Evolutionary conservation across 1,140 invertebrate species (phyloP), one percentile per base, ranked within the genome.

Genomic region (Periplaneta americana): DNA sequence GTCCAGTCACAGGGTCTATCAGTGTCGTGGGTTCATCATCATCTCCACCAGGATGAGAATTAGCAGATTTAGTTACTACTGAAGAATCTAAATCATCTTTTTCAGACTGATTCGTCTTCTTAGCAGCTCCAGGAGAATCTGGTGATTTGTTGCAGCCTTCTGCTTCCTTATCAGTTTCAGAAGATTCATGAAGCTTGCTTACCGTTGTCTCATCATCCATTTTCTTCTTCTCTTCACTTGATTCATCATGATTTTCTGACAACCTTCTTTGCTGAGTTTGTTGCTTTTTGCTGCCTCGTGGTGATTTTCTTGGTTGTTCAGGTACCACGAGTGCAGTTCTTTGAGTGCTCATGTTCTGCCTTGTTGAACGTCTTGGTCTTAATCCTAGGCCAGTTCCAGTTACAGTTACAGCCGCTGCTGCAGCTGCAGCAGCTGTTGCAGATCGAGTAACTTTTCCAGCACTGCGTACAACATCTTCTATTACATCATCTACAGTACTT

Each of bases 401-500:
- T 17, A 11, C 22, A 22, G 39, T n/a, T 11, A 22, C 39, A 57
- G 32, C 34, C 10, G 78, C 28, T 22, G 74, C 22, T 3, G 81
- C 31, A 11, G 82, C 34, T 22, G 83, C 48, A 78, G 48, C 86
- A 79, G 85, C 83, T 39, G 86, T 83, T 81, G 84, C 82, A 48
- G 83, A 79, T 82, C 87, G 77, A 34, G 88, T 85, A 79, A 87
- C 81, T 2, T 88, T 84, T 15, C 86, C 84, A 0, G 91, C 86
- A 82, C 93, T 93, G 83, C 94, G 92, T 0, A 96, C 91, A 4
- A 96, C 95, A 84, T 97, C 96, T 82, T 97, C 96, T 83, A 97
- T 96, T 1, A 94, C 91, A 84, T 97, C 96, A 87, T 97, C 96
- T 1, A 96, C 91, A 0, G 94, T 94, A 78, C 91, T 95, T 80